Evolutionary conservation across 2,113 vertebrate genomes (phyloP), one percentile per base, ranked within the genome.

Genomic region (Ictidomys tridecemlineatus): DNA sequence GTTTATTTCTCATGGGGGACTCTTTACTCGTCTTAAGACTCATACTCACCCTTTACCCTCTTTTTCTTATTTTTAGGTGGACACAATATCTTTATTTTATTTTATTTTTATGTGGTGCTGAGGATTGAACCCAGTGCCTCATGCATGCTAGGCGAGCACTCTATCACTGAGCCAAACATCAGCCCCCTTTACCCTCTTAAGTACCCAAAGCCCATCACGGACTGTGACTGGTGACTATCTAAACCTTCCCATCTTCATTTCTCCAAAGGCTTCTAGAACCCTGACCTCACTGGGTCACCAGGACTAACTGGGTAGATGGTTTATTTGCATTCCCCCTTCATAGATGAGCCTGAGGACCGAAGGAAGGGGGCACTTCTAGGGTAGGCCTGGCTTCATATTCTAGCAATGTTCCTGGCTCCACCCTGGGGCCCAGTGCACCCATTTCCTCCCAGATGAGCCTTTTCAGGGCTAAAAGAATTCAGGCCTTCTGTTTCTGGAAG

Each of bases 201-300:
- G 48, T 77, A 76, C 76, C 39, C 1, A 5, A 85, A 45, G 77
- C 10, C 45, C 28, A 34, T 53, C 53, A 58, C 1, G 90, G 51
- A 37, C 37, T 42, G 8, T 77, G 69, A 82, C 28, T 92, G 42
- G 42, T 69, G 58, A 39, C 69, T 30, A 48, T 70, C 61, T 48
- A 53, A 73, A 65, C 37, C 39, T 95, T 95, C 48, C 74, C 77
- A 78, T 65, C 45, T 42, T 96, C 42, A 73, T 83, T 70, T 95
- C 63, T 39, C 32, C 24, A 85, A 80, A n/a, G 30, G 74, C 51
- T 65, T 65, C 82, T 37, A 72, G 5, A 83, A 28, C 45, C 30
- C 48, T 56, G 67, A 61, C 67, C 6, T 77, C 18, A 2, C 26
- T 39, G 58, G 85, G 45, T 48, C 69, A 74, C 48, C 61, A 70